Evolutionary conservation across 2,113 vertebrate genomes (phyloP).

Genomic region (Coptodon rendalli): DNA sequence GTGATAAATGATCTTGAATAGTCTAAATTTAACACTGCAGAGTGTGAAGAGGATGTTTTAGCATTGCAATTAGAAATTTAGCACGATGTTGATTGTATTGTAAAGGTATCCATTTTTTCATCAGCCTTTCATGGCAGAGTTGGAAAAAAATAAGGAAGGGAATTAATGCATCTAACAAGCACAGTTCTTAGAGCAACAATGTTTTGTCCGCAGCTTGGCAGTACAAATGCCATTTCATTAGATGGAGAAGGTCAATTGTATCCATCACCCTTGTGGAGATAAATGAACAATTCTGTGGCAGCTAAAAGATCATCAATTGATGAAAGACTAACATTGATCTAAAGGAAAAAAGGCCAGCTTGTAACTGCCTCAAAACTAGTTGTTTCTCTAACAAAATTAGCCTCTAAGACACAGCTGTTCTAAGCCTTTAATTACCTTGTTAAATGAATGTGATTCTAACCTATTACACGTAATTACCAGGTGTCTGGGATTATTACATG

Average conservation of each 20-base stretch:
- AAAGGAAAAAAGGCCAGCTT: not conserved
- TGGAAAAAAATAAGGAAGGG: not conserved
- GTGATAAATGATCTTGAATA: not conserved
- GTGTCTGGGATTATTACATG: conserved; percentile 35
- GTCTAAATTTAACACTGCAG: not conserved
- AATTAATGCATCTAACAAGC: conserved; percentile 19
- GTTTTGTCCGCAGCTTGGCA: conserved; percentile 23
- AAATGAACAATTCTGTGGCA: conserved; percentile 58
- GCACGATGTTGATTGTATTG: not conserved
- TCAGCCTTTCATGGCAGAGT: not conserved
- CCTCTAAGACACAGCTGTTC: conserved; percentile 1
- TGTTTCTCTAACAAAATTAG: conserved; percentile 8
- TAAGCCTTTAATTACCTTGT: conserved; percentile 54
- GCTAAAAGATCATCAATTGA: conserved; percentile 60
- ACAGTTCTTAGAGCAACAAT: conserved; percentile 2
- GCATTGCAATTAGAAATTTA: not conserved
- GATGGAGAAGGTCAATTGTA: conserved; percentile 65
- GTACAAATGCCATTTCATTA: conserved; percentile 62
- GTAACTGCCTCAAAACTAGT: not conserved
- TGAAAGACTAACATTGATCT: conserved; percentile 47
- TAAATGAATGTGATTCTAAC: conserved; percentile 33
- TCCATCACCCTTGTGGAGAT: conserved; percentile 65
- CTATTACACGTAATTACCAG: conserved; percentile 47
- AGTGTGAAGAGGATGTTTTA: not conserved
- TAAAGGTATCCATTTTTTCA: not conserved